These are phyloP conservation scores for Gortyna flavago DNA, from an alignment of 2,888 invertebrate species.

Conservation along the genomic window DNA sequence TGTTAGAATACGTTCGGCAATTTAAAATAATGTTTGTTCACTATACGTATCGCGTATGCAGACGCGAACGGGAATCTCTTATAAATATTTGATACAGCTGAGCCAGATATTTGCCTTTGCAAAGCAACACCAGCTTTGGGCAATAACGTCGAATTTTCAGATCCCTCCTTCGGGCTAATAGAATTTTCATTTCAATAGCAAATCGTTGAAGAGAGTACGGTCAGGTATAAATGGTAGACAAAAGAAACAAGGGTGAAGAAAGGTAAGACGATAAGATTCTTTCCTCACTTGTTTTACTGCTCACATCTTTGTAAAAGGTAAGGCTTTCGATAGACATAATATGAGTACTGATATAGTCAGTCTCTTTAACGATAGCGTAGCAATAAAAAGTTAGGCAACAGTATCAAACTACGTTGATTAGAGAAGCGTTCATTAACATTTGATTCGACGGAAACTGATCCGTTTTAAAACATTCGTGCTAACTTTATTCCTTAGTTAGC, in stretches of 20 bases:
- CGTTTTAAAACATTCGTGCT: constrained; percentile 11
- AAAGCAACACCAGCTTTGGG: constrained; percentile 67
- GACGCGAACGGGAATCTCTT: constrained; percentile 79
- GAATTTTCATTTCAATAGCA: constrained; percentile 80
- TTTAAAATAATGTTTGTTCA: constrained; percentile 75
- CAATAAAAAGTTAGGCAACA: constrained; percentile 12
- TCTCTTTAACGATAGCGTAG: constrained; percentile 8
- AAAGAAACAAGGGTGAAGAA: constrained; percentile 57
- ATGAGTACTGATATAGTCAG: constrained; percentile 32
- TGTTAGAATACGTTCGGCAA: constrained; percentile 67
- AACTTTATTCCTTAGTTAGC: constrained; percentile 27
- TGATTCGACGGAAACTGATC: constrained; percentile 10
- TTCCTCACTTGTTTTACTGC: constrained; percentile 49
- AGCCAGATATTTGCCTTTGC: constrained; percentile 79
- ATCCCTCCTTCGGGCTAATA: constrained; percentile 74
- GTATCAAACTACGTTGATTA: constrained; percentile 39
- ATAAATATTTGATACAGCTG: constrained; percentile 85
- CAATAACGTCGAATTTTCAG: constrained; percentile 77
- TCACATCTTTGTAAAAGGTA: constrained; percentile 45
- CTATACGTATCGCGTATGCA: constrained; percentile 74
- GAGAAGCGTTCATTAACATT: constrained; percentile 26
- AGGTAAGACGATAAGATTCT: constrained; percentile 61
- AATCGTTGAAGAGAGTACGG: constrained; percentile 69
- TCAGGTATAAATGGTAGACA: constrained; percentile 61
- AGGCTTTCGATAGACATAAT: constrained; percentile 40